A percentile compares a stretch with the other conserved stretches of the same genome.
These are phyloP conservation scores for Cactoblastis cactorum DNA, from an alignment of 2,888 invertebrate genomes.

Conservation along the genomic window DNA sequence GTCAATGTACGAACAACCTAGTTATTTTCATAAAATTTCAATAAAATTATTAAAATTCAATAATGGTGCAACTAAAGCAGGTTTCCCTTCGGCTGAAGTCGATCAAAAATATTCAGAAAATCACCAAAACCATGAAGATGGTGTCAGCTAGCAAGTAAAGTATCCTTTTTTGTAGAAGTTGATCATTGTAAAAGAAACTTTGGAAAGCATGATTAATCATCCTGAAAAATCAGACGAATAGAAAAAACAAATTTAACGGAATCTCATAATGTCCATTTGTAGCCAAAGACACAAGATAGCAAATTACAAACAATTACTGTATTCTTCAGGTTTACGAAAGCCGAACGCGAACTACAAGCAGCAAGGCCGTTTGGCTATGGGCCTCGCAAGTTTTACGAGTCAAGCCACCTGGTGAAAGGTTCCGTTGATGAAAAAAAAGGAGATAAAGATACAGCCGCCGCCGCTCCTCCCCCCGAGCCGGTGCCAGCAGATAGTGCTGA, in stretches of 20 bases:
- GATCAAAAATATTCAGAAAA: constrained; percentile 90
- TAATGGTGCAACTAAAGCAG: constrained; percentile 86
- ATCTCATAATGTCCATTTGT: no score
- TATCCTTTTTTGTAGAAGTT: not conserved
- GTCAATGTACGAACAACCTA: not conserved
- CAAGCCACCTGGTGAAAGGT: constrained; percentile 46
- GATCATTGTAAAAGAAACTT: no score
- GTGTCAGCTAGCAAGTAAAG: constrained; percentile 82
- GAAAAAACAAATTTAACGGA: no score
- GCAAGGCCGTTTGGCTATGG: constrained; percentile 86
- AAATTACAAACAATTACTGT: not conserved
- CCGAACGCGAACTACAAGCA: constrained; percentile 84
- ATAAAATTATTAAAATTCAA: constrained; percentile 21
- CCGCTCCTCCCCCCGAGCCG: constrained; percentile 68
- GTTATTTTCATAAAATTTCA: not conserved
- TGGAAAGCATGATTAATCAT: no score
- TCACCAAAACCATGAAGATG: constrained; percentile 93
- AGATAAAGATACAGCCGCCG: constrained; percentile 17
- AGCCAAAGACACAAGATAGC: no score
- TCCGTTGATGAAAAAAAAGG: constrained; percentile 34
- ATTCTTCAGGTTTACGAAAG: constrained; percentile 81
- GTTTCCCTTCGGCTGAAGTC: constrained; percentile 87
- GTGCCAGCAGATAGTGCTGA: constrained; percentile 48
- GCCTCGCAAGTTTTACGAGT: constrained; percentile 82
- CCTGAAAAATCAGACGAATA: no score